Evolutionary conservation across 2,888 invertebrate genomes (phyloP).

Genomic region (Cephus rjabovi): DNA sequence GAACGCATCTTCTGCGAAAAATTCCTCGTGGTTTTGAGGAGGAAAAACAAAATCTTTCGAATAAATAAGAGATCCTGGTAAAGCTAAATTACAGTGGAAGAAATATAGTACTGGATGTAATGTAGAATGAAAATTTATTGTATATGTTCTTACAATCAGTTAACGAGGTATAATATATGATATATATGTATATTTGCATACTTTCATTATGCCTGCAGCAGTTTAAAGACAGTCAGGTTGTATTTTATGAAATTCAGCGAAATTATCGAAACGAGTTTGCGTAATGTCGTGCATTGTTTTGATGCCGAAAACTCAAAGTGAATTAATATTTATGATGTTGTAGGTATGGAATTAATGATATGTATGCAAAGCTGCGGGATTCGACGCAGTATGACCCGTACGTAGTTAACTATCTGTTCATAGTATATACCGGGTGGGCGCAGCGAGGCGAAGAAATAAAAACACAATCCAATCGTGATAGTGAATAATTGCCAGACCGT

Average conservation of each 20-base stretch:
- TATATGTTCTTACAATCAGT: neutral
- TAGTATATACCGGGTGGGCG: neutral
- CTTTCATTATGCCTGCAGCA: neutral
- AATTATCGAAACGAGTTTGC: neutral
- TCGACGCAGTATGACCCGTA: neutral
- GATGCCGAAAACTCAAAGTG: neutral
- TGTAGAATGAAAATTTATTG: neutral
- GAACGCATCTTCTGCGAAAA: neutral
- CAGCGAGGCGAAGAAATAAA: neutral
- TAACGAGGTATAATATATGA: neutral
- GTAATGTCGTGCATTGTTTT: neutral
- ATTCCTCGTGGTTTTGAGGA: neutral
- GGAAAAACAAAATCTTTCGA: neutral
- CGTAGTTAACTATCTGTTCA: neutral
- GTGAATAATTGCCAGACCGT: neutral
- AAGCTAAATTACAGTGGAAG: neutral
- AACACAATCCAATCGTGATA: constrained; percentile 3
- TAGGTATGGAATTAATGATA: neutral
- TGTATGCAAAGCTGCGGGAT: neutral
- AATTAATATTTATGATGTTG: neutral
- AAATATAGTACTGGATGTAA: neutral
- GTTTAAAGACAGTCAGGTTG: neutral
- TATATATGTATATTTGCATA: neutral
- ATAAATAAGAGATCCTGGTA: neutral
- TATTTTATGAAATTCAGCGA: neutral